These are phyloP conservation scores for Gallinago nigripennis DNA, from an alignment of 2,797 vertebrate species.

Conservation along the genomic window DNA sequence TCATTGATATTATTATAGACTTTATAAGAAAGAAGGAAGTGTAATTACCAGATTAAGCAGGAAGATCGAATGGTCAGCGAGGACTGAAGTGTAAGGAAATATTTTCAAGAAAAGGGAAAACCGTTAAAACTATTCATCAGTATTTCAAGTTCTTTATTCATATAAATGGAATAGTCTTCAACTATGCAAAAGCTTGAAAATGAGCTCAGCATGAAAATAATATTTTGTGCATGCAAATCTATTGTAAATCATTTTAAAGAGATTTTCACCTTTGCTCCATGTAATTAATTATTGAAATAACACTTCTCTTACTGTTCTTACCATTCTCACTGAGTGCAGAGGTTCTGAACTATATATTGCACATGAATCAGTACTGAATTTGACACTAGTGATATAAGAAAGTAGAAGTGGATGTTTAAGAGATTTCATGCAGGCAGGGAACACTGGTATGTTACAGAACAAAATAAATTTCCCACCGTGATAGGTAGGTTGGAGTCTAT, in stretches of 20 bases:
- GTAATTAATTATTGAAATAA: slow-evolving; percentile 28
- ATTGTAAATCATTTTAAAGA: neutral
- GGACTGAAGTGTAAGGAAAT: neutral
- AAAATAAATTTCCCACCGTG: slow-evolving; percentile 19
- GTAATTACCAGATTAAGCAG: neutral
- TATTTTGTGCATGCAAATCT: neutral
- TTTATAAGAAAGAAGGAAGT: neutral
- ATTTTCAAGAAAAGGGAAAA: neutral
- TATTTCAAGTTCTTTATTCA: neutral
- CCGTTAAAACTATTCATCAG: neutral
- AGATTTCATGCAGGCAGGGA: neutral
- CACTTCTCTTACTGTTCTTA: neutral
- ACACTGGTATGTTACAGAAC: neutral
- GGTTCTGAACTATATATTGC: neutral
- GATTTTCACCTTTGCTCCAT: neutral
- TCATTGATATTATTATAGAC: neutral
- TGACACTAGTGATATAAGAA: neutral
- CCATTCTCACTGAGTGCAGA: neutral
- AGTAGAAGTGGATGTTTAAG: neutral
- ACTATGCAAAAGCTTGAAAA: neutral
- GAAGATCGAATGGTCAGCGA: neutral
- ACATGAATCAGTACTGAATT: neutral
- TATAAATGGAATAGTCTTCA: neutral
- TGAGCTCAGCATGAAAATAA: neutral
- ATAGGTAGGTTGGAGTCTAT: neutral